Percentiles rank a stretch among this genome's conserved stretches.
These are phyloP conservation scores for Sturmia bella DNA, from an alignment of 2,888 invertebrate species.

Conservation along the genomic window DNA sequence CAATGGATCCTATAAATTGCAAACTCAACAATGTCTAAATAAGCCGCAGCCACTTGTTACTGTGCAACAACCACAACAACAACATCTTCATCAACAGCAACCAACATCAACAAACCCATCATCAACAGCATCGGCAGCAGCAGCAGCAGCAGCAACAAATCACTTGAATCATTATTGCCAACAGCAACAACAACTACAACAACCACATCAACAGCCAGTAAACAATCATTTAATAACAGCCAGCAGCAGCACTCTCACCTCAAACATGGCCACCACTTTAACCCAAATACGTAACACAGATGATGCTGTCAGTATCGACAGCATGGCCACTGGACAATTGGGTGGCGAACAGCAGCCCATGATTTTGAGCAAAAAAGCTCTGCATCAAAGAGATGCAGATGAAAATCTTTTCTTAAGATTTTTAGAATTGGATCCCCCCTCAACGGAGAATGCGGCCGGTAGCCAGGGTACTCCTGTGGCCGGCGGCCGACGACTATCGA, in stretches of 20 bases:
- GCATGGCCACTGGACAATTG: constrained; percentile 71
- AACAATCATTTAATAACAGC: constrained; percentile 65
- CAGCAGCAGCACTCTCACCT: constrained; percentile 49
- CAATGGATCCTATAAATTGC: constrained; percentile 89
- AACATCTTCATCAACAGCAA: constrained; percentile 58
- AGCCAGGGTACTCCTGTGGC: constrained; percentile 50
- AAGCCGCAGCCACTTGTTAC: constrained; percentile 79
- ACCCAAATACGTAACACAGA: constrained; percentile 81
- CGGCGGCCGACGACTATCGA: constrained; percentile 79
- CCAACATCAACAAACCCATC: constrained; percentile 25
- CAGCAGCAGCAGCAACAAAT: constrained; percentile 36
- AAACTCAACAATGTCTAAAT: constrained; percentile 85
- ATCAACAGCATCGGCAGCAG: constrained; percentile 40
- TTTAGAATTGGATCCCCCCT: constrained; percentile 89
- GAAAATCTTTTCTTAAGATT: constrained; percentile 89
- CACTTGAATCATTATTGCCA: constrained; percentile 27
- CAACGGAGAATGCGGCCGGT: constrained; percentile 83
- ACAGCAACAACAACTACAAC: constrained; percentile 45
- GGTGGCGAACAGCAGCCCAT: constrained; percentile 74
- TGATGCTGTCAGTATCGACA: constrained; percentile 79
- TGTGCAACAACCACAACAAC: constrained; percentile 60
- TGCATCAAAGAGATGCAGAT: constrained; percentile 86
- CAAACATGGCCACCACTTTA: constrained; percentile 64
- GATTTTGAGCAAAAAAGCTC: constrained; percentile 83
- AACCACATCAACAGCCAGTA: constrained; percentile 56